Percentiles rank a stretch among this genome's conserved stretches.
phyloP scores from a whole-genome alignment of 2,113 vertebrate species.

The Glareola pratincola region DNA sequence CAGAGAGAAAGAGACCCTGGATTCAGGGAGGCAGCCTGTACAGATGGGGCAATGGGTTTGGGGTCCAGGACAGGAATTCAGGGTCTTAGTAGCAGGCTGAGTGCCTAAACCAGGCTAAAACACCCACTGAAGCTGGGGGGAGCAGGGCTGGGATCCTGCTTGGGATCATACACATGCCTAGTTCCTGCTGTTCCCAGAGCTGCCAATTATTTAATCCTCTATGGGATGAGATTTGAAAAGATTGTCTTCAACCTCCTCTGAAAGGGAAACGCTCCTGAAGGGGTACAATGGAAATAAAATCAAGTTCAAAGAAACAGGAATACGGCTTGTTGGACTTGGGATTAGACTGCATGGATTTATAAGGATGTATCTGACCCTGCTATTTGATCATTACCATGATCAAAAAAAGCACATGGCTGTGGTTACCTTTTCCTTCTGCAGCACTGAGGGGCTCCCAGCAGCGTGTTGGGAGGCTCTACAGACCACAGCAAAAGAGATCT shows the following conservation, averaged over 20 bases:
- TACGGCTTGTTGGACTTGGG: not conserved
- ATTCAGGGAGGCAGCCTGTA: not conserved
- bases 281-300: not conserved
- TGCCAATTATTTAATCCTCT: not conserved
- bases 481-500: not conserved
- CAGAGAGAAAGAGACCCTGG: not conserved
- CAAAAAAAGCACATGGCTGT: not conserved
- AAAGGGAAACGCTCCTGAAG: not conserved
- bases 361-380: not conserved
- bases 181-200: not conserved
- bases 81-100: not conserved
- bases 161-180: not conserved
- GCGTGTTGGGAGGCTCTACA: not conserved
- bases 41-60: not conserved
- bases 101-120: not conserved
- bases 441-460: not conserved
- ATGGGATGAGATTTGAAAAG: not conserved
- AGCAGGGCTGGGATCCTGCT: not conserved
- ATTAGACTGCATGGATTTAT: not conserved
- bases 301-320: slow-evolving; percentile 15
- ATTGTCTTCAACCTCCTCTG: not conserved
- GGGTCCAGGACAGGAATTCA: not conserved
- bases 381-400: not conserved
- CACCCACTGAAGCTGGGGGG: not conserved
- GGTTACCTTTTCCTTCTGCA: not conserved